Evolutionary conservation across 2,888 invertebrate genomes (phyloP), one percentile per base, ranked within the genome.

Genomic region (Dynastes maya): DNA sequence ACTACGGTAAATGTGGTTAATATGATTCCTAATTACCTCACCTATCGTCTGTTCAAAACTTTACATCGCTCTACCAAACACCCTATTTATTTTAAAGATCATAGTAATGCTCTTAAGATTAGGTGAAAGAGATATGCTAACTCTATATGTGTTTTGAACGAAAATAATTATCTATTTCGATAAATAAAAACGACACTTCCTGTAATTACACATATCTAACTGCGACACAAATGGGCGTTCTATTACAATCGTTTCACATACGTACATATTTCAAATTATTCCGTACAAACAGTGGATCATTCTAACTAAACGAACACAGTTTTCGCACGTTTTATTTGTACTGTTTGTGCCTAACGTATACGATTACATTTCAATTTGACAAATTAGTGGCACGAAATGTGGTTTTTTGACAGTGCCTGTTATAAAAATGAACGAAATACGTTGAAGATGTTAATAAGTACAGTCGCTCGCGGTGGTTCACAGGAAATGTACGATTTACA

Each of bases 401-500:
- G n/a, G 65, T 76, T 65, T 65, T 76, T 76, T 76, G 65, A 65
- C 77, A 67, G 58, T 77, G 29, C 27, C 68, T 16, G 58, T 76
- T 65, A 37, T 29, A 61, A 32, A 13, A 58, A 40, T 29, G 27
- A 49, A n/a, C 40, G 68, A 55, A 72, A 78, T 65, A 78, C 78
- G 78, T 78, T 72, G 40, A 78, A 78, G 78, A 78, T 78, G 78
- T 78, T 71, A 78, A 78, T 78, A 78, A 58, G 22, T 58, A 58
- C 27, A 78, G 37, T 64, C 29, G 55, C 78, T 58, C 65, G 65
- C 68, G 67, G 76, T 68, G 64, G 78, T 76, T 76, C 79, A 79
- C 75, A 79, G 83, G 83, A 84, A 83, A 82, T 84, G 82, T 82
- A 81, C 83, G 82, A 84, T 84, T 84, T 83, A 78, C 80, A 80